Base-by-base conservation (phyloP, 2,888 invertebrate species). In the Sminthurides aquaticus region DNA sequence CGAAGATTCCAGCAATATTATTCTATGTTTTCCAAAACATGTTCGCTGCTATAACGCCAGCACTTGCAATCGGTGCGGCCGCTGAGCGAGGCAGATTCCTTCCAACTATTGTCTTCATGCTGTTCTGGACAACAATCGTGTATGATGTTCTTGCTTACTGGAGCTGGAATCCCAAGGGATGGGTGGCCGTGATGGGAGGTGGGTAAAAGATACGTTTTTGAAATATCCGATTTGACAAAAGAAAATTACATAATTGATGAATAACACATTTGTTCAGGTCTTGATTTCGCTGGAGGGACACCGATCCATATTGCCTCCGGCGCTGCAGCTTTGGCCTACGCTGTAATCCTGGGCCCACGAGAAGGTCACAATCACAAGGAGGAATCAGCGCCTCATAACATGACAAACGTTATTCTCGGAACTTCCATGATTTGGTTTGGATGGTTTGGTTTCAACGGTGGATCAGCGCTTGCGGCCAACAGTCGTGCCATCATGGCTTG, bases 141-240 rank as follows among this genome's bases (percentile, higher is more conserved):
- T 74, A 70, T 62, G 74, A 74, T 64, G 71, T 72, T 54, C 61
- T 72, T 2, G 68, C 71, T 1, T 72, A 66, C 58, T 73, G 73
- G 73, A 71, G 71, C 0, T 73, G 73, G 73, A 71, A 71, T 63
- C 55, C 67, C 2, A 69, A 67, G 64, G 73, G 73, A 26, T 73
- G 73, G 73, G 62, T 63, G 15, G 65, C 57, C 27, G 57, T 56
- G 43, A 61, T 71, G 52, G 72, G 72, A 56, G 69, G 67, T 65
- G 2, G 26, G 27, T 20, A 28, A 28, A 56, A 48, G 26, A 25
- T 3, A 55, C 8, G 24, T 15, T 55, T 49, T 49, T 20, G 22
- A 20, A 49, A 18, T 49, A n/a, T n/a, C n/a, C n/a, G n/a, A n/a
- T n/a, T n/a, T n/a, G n/a, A n/a, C n/a, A n/a, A n/a, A n/a, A n/a